These are phyloP conservation scores for Bagarius yarrelli DNA, from an alignment of 2,113 vertebrate species.

Conservation along the genomic window DNA sequence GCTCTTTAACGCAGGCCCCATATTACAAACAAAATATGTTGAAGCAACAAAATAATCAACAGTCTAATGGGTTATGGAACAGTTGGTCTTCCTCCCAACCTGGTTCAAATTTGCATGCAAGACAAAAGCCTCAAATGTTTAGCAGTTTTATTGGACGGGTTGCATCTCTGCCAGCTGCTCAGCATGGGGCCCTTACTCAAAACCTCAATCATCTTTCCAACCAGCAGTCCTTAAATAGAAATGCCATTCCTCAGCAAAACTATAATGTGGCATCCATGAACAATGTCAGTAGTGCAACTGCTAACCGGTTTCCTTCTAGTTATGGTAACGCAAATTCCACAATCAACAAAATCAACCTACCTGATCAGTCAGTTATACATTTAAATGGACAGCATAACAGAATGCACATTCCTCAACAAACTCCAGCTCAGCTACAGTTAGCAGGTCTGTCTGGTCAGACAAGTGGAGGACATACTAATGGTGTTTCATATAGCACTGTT, in stretches of 20 bases:
- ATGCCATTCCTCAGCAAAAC: background rate
- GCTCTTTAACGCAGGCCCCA: background rate
- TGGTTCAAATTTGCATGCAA: background rate
- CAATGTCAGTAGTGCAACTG: background rate
- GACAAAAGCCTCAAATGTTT: background rate
- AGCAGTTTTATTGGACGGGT: background rate
- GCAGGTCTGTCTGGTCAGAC: background rate
- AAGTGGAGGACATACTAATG: background rate
- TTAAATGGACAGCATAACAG: background rate
- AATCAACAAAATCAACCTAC: background rate
- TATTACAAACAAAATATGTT: background rate
- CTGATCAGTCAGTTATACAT: background rate
- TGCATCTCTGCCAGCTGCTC: background rate
- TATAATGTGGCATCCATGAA: background rate
- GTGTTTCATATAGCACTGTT: background rate
- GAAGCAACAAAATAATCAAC: constrained; percentile 2
- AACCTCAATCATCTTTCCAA: background rate
- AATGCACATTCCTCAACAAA: background rate
- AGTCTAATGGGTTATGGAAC: background rate
- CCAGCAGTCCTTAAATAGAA: background rate
- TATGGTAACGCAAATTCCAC: background rate
- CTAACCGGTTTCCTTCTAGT: background rate
- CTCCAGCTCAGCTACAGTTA: background rate
- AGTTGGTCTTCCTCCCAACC: background rate
- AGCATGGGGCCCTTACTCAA: background rate